These are phyloP conservation scores for Acrocephalus scirpaceus DNA, from an alignment of 2,797 vertebrate species.

Conservation along the genomic window DNA sequence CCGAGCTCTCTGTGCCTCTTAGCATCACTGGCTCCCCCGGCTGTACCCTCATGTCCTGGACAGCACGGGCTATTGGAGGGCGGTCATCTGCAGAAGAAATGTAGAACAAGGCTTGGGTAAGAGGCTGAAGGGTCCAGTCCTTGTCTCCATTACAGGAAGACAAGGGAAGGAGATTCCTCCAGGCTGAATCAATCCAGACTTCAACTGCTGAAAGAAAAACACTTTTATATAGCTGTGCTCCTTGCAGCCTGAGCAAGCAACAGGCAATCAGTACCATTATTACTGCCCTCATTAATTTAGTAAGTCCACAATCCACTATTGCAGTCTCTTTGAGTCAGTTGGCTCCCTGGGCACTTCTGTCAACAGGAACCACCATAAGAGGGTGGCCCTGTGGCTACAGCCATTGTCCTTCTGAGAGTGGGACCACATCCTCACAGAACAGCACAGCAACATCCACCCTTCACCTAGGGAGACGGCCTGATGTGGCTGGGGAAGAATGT, in stretches of 20 bases:
- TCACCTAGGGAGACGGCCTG: background rate
- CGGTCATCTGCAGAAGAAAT: conserved; percentile 55
- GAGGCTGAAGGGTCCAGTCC: background rate
- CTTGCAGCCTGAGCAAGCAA: background rate
- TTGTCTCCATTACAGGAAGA: background rate
- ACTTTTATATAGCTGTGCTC: background rate
- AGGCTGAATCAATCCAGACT: background rate
- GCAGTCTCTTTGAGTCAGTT: background rate
- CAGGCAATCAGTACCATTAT: background rate
- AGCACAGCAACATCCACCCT: background rate
- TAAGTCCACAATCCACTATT: background rate
- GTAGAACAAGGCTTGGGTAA: background rate
- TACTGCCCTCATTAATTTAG: background rate
- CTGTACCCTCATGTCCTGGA: conserved; percentile 85
- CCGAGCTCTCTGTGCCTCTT: conserved; percentile 81
- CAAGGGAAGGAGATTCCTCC: background rate
- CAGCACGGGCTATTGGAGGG: conserved; percentile 80
- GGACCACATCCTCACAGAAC: background rate
- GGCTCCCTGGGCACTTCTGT: background rate
- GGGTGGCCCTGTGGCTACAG: background rate
- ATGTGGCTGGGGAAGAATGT: conserved; percentile 2
- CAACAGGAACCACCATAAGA: background rate
- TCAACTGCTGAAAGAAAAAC: background rate
- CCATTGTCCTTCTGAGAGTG: background rate
- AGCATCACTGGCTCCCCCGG: conserved; percentile 82